Base-by-base conservation (phyloP, 2,888 invertebrate genomes). In the Drosophila mulleri region DNA sequence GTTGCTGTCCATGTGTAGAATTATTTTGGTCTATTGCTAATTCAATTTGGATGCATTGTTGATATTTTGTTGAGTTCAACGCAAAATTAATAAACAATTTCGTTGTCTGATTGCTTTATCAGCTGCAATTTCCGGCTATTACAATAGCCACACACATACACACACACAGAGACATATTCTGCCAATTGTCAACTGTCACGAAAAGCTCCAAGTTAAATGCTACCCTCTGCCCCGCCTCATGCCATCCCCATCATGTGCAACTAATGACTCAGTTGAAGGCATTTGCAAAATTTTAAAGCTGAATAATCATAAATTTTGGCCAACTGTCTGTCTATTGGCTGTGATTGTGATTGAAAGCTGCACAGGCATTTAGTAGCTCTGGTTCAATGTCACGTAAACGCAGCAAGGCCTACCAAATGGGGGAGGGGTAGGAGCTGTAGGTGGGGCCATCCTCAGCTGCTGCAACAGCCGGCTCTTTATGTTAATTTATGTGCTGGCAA, bases 401-500 rank as follows among this genome's bases (percentile, higher is more conserved):
- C 82, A 82, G 87, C 87, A 76, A 59, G 75, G 72, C 29, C 7
- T 29, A 7, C 29, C 7, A 29, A 29, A 29, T 7, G 29, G 9
- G 32, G 32, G 7, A 0, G 26, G 26, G 26, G 26, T 26, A 1
- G 26, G 11, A 11, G 32, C n/a, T n/a, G n/a, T n/a, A n/a, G n/a
- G n/a, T 2, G 20, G 32, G 9, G 11, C 32, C 32, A 11, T 7
- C 32, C 32, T 32, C 32, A 32, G 11, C 29, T 48, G 48, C 48
- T 48, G 48, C 20, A 39, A 39, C 58, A 45, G 57, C 60, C 57
- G 60, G 74, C 77, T 73, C 70, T 88, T 84, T 88, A 88, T 88
- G 84, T 83, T 84, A 84, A 84, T 84, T 88, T 84, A 84, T 84
- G 84, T 79, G 84, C 89, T 86, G 89, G 84, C 87, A 84, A 88